Conservation (phyloP, 1,140 invertebrate genomes). For the Delia radicum region DNA sequence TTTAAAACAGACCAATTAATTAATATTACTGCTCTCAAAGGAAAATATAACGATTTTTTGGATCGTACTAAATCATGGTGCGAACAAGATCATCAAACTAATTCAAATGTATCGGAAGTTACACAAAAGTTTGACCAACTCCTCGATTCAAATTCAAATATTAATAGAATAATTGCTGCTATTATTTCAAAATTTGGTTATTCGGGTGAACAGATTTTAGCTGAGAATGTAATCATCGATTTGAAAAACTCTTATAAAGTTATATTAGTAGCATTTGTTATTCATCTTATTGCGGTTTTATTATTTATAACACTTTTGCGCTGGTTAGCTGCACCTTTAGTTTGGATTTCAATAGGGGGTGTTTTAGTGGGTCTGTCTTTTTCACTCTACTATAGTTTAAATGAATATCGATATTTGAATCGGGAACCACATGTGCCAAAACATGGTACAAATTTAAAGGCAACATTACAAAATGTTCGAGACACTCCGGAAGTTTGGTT, state of each 20-base stretch:
- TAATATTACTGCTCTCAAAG: constrained; percentile 12
- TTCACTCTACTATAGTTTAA: constrained; percentile 61
- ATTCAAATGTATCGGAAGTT: constrained; percentile 33
- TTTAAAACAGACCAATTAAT: constrained; percentile 12
- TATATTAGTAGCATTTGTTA: constrained; percentile 66
- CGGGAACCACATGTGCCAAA: constrained; percentile 55
- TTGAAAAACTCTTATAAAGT: constrained; percentile 70
- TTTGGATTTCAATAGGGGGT: constrained; percentile 80
- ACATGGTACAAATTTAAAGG: constrained; percentile 52
- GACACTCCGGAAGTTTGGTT: constrained; percentile 70
- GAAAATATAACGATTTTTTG: constrained; percentile 25
- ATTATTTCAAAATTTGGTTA: constrained; percentile 41
- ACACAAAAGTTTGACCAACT: constrained; percentile 47
- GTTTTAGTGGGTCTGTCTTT: constrained; percentile 66
- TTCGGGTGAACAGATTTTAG: constrained; percentile 56
- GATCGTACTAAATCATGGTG: constrained; percentile 34
- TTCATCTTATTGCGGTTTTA: constrained; percentile 73
- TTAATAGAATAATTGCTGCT: constrained; percentile 48
- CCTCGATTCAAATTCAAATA: constrained; percentile 38
- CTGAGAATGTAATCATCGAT: constrained; percentile 74
- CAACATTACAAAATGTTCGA: constrained; percentile 51
- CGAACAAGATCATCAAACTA: constrained; percentile 29
- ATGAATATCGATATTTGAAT: constrained; percentile 61
- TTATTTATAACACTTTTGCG: constrained; percentile 87
- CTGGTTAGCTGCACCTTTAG: constrained; percentile 81